Base-by-base conservation (phyloP, 2,797 vertebrate species). In the Schizothorax lantsangensis region DNA sequence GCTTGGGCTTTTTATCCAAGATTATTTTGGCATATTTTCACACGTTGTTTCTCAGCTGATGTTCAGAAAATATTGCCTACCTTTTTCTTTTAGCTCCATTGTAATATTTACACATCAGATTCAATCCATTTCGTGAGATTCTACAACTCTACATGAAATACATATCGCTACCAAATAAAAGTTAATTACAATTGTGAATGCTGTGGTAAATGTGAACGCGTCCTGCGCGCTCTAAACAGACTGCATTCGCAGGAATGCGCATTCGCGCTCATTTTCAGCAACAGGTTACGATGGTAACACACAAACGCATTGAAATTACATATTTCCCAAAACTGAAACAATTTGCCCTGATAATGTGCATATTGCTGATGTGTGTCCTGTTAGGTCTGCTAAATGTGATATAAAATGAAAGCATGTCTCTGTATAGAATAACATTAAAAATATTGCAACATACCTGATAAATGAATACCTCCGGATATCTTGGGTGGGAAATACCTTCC, bases 401-500 rank as follows among this genome's bases (percentile, higher is more conserved):
- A 33, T 82, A 59, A 74, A 45, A 62, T 10, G 19, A 54, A 84
- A 69, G 6, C n/a, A 79, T 69, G n/a, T 4, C 1, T 68, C 2
- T 23, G 49, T 54, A 26, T 9, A 19, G 3, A 38, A 62, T 30
- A 26, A 79, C 0, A 6, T 10, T 52, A 45, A 43, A 26, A 74
- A 49, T 3, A 83, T 26, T 38, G 17, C 69, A 45, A n/a, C 73
- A 7, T 84, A 84, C 79, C 81, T 84, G 74, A 45, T 75, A 96
- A 94, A 0, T 94, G 91, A 92, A 95, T 94, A 88, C 90, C 86
- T 94, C 95, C 93, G 86, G 59, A 72, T 83, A 40, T 52, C 57
- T 62, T 45, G 21, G 19, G 10, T 33, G 19, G 26, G 71, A 36
- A 84, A 84, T 64, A 47, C n/a, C 59, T 38, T 38, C 33, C 21